Base-by-base conservation (phyloP, 2,888 invertebrate species). In the Cosmia pyralina region DNA sequence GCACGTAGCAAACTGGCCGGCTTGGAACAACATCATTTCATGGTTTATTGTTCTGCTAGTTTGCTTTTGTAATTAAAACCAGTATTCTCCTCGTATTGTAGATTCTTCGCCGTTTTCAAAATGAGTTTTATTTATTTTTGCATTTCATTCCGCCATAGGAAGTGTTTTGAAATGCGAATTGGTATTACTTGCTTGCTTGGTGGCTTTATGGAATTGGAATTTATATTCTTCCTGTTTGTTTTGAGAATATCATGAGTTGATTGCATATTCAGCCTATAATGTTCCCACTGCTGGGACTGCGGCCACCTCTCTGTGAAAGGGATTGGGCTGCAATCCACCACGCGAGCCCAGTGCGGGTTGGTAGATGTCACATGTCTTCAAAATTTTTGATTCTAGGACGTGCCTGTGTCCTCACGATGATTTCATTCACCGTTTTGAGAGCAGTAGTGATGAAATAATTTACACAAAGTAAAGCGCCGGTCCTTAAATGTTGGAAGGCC, bases 41-140 rank as follows among this genome's bases (percentile, higher is more conserved):
- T 81, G 77, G 73, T 87, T 80, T 84, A 86, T 87, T 87, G 85
- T 88, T 83, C 81, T 63, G 72, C 82, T 87, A 73, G 83, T 81
- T 81, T 79, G 77, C 75, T 82, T 84, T 76, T 68, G 65, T 84
- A 86, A 87, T 87, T 85, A 83, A 78, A 84, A 81, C 75, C 68
- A 74, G 80, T 82, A 79, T 84, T 75, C 74, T 48, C 7, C 58
- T 59, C 58, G 55, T 57, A 53, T 64, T 66, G 71, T 64, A 52
- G 58, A 63, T 69, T 63, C 69, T 71, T 66, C 66, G 46, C 58
- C 58, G 58, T 73, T 73, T 77, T 62, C n/a, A 11, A 81, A 81
- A 81, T 77, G 46, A 66, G 69, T 81, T 77, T 77, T 73, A 70
- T 72, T 73, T 77, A 52, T 71, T 66, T 77, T 65, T 66, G 68